A percentile compares a stretch with the other conserved stretches of the same genome.
phyloP scores from a whole-genome alignment of 1,140 invertebrate species.

The Anastrepha obliqua region DNA sequence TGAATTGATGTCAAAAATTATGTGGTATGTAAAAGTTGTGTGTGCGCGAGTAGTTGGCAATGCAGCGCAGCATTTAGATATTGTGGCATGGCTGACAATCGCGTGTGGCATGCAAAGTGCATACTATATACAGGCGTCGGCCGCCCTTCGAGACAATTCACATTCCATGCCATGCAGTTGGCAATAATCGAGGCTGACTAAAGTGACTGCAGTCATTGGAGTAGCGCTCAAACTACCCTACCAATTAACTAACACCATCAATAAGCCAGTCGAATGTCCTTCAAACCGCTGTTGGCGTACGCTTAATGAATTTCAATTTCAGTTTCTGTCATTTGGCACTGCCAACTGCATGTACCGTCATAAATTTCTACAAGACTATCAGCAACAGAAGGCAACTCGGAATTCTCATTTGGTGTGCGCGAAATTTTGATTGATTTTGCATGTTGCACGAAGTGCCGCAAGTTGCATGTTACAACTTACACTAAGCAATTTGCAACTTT shows the following conservation, averaged over 20 bases:
- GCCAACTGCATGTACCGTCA: background rate
- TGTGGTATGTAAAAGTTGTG: background rate
- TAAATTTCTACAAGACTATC: background rate
- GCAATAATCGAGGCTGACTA: constrained; percentile 34
- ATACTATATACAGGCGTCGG: background rate
- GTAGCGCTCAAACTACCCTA: background rate
- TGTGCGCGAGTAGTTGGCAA: background rate
- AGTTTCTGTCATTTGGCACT: background rate
- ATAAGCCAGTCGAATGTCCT: constrained; percentile 39
- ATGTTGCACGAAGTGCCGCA: constrained; percentile 39
- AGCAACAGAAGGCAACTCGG: background rate
- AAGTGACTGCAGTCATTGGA: background rate
- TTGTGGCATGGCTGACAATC: background rate
- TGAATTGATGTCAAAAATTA: constrained; percentile 55
- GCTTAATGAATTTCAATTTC: constrained; percentile 13
- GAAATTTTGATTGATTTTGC: constrained; percentile 52
- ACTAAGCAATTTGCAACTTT: constrained; percentile 49
- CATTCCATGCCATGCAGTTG: constrained; percentile 1
- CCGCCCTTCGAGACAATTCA: constrained; percentile 3
- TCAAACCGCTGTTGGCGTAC: background rate
- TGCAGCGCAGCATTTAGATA: background rate
- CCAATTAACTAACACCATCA: constrained; percentile 42
- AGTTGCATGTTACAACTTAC: constrained; percentile 16
- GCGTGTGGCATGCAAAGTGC: constrained; percentile 38
- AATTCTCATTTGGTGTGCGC: background rate